Evolutionary conservation across 2,797 vertebrate species (phyloP).

Genomic region (Vultur gryphus): DNA sequence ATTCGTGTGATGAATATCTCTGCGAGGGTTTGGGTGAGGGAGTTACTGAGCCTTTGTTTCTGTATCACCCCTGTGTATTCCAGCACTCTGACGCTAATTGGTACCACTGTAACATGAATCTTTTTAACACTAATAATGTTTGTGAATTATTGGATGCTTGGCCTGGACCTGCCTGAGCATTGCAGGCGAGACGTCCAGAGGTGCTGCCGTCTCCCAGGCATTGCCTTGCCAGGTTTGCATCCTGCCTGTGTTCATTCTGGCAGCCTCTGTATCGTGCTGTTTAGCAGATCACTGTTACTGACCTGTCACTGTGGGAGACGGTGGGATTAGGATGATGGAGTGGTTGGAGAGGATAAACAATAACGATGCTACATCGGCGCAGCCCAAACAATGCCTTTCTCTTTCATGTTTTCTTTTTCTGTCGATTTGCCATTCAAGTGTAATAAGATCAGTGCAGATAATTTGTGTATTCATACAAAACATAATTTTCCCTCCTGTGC

Average conservation of each 20-base stretch:
- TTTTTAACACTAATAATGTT: neutral
- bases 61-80: neutral
- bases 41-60: neutral
- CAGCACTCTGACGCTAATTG: neutral
- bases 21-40: neutral
- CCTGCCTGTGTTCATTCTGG: neutral
- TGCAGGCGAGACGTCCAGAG: neutral
- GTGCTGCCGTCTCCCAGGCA: neutral
- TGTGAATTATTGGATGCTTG: neutral
- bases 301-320: neutral
- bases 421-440: neutral
- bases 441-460: conserved; percentile 41
- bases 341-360: conserved; percentile 31
- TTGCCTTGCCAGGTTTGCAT: neutral
- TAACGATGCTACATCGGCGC: neutral
- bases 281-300: neutral
- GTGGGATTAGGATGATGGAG: conserved; percentile 27
- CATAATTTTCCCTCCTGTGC: conserved; percentile 29
- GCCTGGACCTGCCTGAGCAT: neutral
- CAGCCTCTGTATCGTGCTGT: neutral
- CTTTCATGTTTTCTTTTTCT: neutral
- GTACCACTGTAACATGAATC: neutral
- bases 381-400: conserved; percentile 7
- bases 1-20: accelerated
- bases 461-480: conserved; percentile 15